Base-by-base conservation (phyloP, 2,113 vertebrate species). In the Poeciliopsis occidentalis region DNA sequence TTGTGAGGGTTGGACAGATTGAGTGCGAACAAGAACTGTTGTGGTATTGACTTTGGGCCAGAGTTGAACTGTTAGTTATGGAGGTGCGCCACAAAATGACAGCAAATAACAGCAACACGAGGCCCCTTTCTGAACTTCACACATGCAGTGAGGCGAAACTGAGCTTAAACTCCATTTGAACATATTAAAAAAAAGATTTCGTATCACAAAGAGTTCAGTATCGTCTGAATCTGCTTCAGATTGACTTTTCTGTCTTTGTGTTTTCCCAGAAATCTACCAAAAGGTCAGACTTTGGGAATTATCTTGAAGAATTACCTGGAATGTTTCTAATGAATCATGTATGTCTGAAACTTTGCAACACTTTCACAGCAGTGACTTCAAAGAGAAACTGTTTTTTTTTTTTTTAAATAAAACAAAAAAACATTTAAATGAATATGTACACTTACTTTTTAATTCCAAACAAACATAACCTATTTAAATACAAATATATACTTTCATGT, bases 71-170 rank as follows among this genome's bases (percentile, higher is more conserved):
- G 71, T 84, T 88, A 87, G 85, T 89, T 88, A 87, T 73, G 73
- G 88, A 87, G 76, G 78, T 80, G 85, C 80, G 87, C 90, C 88
- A 91, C 63, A 47, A 93, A 85, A 89, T 85, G 88, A 92, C 89
- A 87, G 83, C 63, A 74, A 82, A 87, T 70, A 69, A 69, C 71
- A 62, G 63, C 51, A 79, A 84, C 80, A 66, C 5, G 5, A 62
- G 30, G 66, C 61, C 60, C 79, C 77, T 75, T 29, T 31, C 24
- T 78, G 76, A 13, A 47, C 27, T 69, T 80, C 73, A 68, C 71
- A 69, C 19, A 57, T 24, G 51, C 75, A 51, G 29, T 26, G 32
- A 76, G 37, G 32, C 70, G 11, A 64, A 80, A 72, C 79, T 70
- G 41, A 64, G 13, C 66, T 75, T 72, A 61, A 74, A 24, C 27